phyloP scores from a whole-genome alignment of 2,797 vertebrate genomes.

The Hylomyscus alleni region DNA sequence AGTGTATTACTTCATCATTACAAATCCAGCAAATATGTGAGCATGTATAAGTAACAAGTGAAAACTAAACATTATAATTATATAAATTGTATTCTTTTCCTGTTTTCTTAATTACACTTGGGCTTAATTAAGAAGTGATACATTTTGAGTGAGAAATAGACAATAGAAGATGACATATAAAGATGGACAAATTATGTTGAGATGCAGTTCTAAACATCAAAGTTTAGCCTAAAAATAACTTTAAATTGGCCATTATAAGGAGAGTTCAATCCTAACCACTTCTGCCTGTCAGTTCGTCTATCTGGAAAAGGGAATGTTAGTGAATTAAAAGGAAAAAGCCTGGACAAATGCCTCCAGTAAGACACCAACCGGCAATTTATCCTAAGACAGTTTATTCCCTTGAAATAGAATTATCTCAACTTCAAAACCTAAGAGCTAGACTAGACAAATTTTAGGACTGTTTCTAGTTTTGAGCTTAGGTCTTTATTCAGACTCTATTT shows the following conservation, averaged over 20 bases:
- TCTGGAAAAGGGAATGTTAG: constrained; percentile 4
- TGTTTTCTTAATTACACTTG: neutral
- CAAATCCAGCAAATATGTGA: constrained; percentile 62
- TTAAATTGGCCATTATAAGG: constrained; percentile 31
- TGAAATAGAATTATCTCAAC: constrained; percentile 61
- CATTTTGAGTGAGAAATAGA: neutral
- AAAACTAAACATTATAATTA: constrained; percentile 37
- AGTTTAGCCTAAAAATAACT: neutral
- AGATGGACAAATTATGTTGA: neutral
- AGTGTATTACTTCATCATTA: constrained; percentile 68
- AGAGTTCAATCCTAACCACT: neutral
- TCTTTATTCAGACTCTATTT: constrained; percentile 3
- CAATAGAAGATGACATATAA: neutral
- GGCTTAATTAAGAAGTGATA: constrained; percentile 1
- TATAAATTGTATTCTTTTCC: constrained; percentile 24
- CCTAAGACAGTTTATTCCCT: neutral
- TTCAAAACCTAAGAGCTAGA: neutral
- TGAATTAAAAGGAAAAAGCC: constrained; percentile 32
- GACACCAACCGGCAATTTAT: neutral
- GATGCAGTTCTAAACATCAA: constrained; percentile 15
- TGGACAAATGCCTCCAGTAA: neutral
- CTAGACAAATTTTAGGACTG: neutral
- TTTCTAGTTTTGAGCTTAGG: neutral
- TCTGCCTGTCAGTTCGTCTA: neutral
- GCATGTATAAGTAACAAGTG: constrained; percentile 29